phyloP scores from a whole-genome alignment of 92 coral and sea anemone genomes.

The Pocillopora meandrina region DNA sequence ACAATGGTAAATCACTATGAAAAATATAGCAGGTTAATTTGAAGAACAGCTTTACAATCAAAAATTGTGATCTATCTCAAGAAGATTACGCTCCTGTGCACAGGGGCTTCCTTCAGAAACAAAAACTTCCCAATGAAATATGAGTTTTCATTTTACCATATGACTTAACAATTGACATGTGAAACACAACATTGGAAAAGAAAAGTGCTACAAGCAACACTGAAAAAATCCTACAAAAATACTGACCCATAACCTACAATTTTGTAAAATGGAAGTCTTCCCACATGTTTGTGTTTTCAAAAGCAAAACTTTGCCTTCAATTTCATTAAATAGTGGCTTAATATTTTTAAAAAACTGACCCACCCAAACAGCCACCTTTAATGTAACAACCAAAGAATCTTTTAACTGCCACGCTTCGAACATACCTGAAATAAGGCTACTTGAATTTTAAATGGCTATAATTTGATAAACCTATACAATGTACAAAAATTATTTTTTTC shows the following conservation, averaged over 20 bases:
- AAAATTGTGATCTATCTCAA: too few species aligned
- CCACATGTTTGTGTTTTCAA: background rate
- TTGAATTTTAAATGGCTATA: slow-evolving; percentile 7
- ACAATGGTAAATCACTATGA: too few species aligned
- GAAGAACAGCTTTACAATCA: too few species aligned
- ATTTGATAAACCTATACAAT: slow-evolving; percentile 30
- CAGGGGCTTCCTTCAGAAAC: too few species aligned
- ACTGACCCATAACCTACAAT: background rate
- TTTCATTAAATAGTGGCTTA: background rate
- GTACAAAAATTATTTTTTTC: slow-evolving; percentile 31
- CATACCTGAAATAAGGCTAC: background rate
- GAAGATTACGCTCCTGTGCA: too few species aligned
- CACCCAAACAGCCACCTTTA: background rate
- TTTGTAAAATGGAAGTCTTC: background rate
- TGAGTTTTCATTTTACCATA: too few species aligned
- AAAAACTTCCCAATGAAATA: too few species aligned
- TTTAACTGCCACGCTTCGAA: background rate
- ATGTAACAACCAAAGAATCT: background rate
- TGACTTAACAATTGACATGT: too few species aligned
- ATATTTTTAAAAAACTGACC: background rate
- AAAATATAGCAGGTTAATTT: too few species aligned
- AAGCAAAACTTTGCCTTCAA: background rate
- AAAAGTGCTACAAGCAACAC: background rate
- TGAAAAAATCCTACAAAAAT: background rate
- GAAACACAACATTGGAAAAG: background rate